phyloP scores from a whole-genome alignment of 2,888 invertebrate species.

The Phaedon cochleariae region DNA sequence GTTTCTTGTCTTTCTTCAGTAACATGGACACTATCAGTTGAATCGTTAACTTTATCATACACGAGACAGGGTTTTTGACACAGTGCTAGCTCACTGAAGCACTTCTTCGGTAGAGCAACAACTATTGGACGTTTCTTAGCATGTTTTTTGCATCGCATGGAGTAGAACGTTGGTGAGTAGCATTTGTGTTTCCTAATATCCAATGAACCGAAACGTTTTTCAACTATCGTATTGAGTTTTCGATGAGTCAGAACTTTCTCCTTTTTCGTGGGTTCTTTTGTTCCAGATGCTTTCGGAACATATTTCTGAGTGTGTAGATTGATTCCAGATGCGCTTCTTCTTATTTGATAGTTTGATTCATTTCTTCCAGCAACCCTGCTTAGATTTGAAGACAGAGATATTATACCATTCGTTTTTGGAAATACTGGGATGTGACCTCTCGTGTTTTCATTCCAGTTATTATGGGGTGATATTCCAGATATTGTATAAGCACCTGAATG shows the following conservation, averaged over 20 bases:
- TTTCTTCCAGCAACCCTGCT: constrained; percentile 51
- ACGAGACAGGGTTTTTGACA: background rate
- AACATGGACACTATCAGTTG: constrained; percentile 74
- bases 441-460: background rate
- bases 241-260: constrained; percentile 25
- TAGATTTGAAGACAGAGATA: constrained; percentile 4
- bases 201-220: constrained; percentile 57
- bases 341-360: constrained; percentile 52
- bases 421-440: background rate
- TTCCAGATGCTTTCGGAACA: constrained; percentile 15
- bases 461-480: constrained; percentile 30
- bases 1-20: constrained; percentile 66
- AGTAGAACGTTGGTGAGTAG: constrained; percentile 62
- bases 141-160: constrained; percentile 61
- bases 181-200: constrained; percentile 59
- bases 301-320: constrained; percentile 30
- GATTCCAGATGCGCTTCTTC: constrained; percentile 54
- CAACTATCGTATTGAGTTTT: constrained; percentile 38
- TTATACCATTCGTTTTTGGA: background rate
- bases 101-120: constrained; percentile 57
- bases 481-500: constrained; percentile 35
- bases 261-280: constrained; percentile 23
- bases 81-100: constrained; percentile 42
- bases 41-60: constrained; percentile 65
- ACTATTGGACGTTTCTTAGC: constrained; percentile 58